phyloP scores from a whole-genome alignment of 2,888 invertebrate genomes.

The Anaspis maculata region DNA sequence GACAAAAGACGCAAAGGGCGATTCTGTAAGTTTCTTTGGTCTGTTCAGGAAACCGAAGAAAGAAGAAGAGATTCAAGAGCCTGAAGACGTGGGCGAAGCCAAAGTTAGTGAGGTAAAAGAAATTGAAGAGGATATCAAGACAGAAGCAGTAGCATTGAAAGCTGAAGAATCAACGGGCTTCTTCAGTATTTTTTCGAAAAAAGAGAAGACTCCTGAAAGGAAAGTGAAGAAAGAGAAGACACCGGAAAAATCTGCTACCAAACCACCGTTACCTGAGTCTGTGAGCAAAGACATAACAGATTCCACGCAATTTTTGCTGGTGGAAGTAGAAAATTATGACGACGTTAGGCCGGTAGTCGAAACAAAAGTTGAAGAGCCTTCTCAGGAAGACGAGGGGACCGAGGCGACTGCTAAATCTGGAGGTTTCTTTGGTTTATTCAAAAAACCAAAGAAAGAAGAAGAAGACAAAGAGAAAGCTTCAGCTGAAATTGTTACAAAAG shows the following conservation, averaged over 20 bases:
- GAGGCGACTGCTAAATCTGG: slow-evolving; percentile 1
- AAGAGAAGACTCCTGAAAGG: no score
- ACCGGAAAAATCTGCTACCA: background rate
- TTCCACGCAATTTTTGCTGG: slow-evolving; percentile 16
- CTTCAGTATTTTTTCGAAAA: no score
- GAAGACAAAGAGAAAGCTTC: no score
- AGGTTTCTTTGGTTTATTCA: background rate
- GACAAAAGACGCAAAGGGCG: no score
- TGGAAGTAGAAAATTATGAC: slow-evolving; percentile 19
- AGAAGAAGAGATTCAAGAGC: slow-evolving; percentile 12
- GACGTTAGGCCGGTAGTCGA: slow-evolving; percentile 13
- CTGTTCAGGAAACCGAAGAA: slow-evolving; percentile 26
- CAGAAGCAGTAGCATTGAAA: no score
- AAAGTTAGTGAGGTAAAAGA: no score
- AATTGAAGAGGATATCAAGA: no score
- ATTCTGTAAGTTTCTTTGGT: slow-evolving; percentile 12
- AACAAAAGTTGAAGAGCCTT: slow-evolving; percentile 11
- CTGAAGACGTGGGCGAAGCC: background rate
- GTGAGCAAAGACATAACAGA: slow-evolving; percentile 15
- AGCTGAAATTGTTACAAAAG: background rate
- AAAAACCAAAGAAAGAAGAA: slow-evolving; percentile 10
- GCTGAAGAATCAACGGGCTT: no score
- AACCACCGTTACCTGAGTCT: slow-evolving; percentile 5
- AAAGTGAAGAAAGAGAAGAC: background rate
- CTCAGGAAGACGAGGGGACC: background rate